Evolutionary conservation across 2,888 invertebrate genomes (phyloP), one percentile per base, ranked within the genome.

Genomic region (Ligdia adustata): DNA sequence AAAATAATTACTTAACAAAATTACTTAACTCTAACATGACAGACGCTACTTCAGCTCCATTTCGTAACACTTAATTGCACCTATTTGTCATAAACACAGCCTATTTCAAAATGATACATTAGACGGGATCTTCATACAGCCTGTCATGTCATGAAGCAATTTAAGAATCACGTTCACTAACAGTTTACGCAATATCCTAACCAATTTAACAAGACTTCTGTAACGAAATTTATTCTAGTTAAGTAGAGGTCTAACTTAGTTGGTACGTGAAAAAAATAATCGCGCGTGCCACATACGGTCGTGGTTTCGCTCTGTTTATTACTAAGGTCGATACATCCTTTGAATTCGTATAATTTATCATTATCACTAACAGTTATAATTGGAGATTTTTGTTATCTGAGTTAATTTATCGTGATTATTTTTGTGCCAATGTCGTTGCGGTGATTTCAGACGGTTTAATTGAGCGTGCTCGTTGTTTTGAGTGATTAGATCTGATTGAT

Each of bases 241-340:
- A 16, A 4, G 3, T 3, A 55, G 41, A 52, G 72, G 18, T 71
- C 69, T 52, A 54, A 15, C 37, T 4, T 69, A 67, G 72, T 59
- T 43, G 39, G 39, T 42, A 31, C 46, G 44, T 34, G 1, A 11
- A 39, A 40, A 41, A 22, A 43, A n/a, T n/a, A n/a, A 33, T 47
- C 60, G 59, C 60, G 62, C 62, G 62, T 59, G 65, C 55, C 54
- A 43, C 44, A 56, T 53, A 38, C 56, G 53, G 57, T 41, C 41
- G 31, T 31, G 28, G 79, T 75, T 55, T 58, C 75, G 82, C 66
- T 80, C 82, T 82, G 77, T 58, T 82, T 76, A 57, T 3, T 63
- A 72, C 60, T 40, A 62, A 75, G 79, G 78, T 69, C 71, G 71
- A 55, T 64, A 63, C 64, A 79, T 81, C 80, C 80, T 82, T 73